Evolutionary conservation across 2,113 vertebrate species (phyloP), one percentile per base, ranked within the genome.

Genomic region (Nycticebus coucang): DNA sequence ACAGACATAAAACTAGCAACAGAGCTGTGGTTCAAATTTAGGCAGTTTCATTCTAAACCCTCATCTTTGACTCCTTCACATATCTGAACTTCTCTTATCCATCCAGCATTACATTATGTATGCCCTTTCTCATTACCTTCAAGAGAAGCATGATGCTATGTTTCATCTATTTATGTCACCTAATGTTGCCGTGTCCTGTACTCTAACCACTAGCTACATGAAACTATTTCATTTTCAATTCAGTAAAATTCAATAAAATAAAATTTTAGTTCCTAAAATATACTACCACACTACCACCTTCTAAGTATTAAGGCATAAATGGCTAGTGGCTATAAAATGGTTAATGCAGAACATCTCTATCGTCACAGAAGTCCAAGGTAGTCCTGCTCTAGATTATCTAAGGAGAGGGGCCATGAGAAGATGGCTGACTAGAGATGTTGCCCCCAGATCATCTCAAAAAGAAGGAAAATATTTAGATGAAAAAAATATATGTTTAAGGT

Each of bases 91-190:
- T 94, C 77, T 90, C 45, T 84, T 37, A 89, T 57, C 84, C 33
- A 88, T 83, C 84, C 35, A 85, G 14, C 1, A 90, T 85, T 53
- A 57, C 7, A 75, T 37, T 80, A n/a, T 68, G 77, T 74, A 45
- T 64, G n/a, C 1, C 5, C 14, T 94, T 82, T 72, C 8, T 3
- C 7, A 81, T 50, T 13, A 91, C 6, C 30, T 68, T 69, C 37
- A 74, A 78, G 93, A 59, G 7, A 26, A 89, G 9, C 2, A 60
- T 1, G n/a, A 50, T 93, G 22, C 35, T 62, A 21, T 33, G 14
- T 91, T 94, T 93, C n/a, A 87, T 74, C 77, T 64, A 41, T 50
- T 55, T 71, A 55, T 94, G 66, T 66, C 21, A 41, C 28, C 41
- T 93, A 72, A 45, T 84, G 71, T 30, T 87, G 3, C 18, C 75